Conservation (phyloP, 2,113 vertebrate species). For the Gopherus flavomarginatus region DNA sequence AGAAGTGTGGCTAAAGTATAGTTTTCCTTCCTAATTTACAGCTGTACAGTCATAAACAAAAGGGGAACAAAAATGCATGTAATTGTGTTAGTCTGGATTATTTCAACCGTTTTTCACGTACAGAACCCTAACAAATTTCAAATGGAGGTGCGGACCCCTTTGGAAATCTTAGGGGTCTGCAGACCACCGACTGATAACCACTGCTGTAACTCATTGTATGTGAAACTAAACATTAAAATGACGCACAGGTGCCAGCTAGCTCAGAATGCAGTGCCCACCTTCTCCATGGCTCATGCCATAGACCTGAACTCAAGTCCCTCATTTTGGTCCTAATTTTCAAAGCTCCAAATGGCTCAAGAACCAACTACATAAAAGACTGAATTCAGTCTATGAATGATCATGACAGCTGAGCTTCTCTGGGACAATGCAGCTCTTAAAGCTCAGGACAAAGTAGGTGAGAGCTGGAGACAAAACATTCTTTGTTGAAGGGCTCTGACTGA, state of each 20-base stretch:
- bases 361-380: background rate
- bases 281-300: too few species aligned
- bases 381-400: background rate
- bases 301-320: background rate
- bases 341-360: background rate
- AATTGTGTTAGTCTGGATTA: background rate
- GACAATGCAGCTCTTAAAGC: background rate
- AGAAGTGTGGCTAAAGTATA: background rate
- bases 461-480: background rate
- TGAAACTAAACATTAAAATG: too few species aligned
- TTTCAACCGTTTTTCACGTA: too few species aligned
- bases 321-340: background rate
- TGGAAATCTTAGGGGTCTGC: too few species aligned
- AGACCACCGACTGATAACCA: too few species aligned
- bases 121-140: too few species aligned
- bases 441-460: background rate
- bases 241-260: too few species aligned
- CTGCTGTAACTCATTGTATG: too few species aligned
- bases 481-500: background rate
- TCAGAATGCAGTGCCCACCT: too few species aligned
- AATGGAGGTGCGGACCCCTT: too few species aligned
- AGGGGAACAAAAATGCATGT: background rate
- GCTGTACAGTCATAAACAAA: background rate
- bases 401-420: rapidly evolving
- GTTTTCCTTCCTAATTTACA: conserved; percentile 36